Percentiles rank a stretch among this genome's conserved stretches.
Evolutionary conservation across 2,888 invertebrate genomes (phyloP).

Genomic region (Sarcophaga caerulescens): DNA sequence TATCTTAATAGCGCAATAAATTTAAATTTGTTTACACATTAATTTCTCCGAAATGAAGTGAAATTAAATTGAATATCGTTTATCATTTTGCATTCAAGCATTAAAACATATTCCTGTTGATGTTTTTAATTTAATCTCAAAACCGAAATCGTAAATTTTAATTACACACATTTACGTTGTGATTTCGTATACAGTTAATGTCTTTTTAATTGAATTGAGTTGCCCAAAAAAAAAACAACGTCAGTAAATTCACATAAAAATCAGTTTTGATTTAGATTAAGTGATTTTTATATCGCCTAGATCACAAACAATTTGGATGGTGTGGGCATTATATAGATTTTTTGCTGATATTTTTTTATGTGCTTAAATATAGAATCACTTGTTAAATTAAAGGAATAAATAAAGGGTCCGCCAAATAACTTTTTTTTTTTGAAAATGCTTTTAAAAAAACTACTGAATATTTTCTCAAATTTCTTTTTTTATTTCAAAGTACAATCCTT

Average conservation of each 20-base stretch:
- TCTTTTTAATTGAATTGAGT: slow-evolving; percentile 33
- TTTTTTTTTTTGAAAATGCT: too few relatives aligned
- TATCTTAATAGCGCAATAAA: slow-evolving; percentile 31
- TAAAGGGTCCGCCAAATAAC: too few relatives aligned
- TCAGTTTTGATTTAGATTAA: slow-evolving; percentile 20
- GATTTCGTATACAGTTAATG: slow-evolving; percentile 18
- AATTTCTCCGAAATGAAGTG: background rate
- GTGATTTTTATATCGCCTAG: background rate
- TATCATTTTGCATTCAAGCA: background rate
- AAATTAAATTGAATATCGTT: background rate
- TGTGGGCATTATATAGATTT: too few relatives aligned
- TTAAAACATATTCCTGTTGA: slow-evolving; percentile 3
- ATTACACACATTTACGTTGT: slow-evolving; percentile 1
- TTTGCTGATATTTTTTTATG: too few relatives aligned
- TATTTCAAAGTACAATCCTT: too few relatives aligned
- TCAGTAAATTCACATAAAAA: slow-evolving; percentile 17
- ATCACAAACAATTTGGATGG: background rate
- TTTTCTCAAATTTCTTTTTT: too few relatives aligned
- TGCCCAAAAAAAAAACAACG: background rate
- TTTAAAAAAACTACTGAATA: too few relatives aligned
- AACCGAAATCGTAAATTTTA: slow-evolving; percentile 45
- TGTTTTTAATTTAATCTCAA: slow-evolving; percentile 27
- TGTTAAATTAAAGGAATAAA: too few relatives aligned
- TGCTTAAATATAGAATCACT: too few relatives aligned
- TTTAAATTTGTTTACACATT: slow-evolving; percentile 36